These are phyloP conservation scores for Phocoena sinus DNA, from an alignment of 2,113 vertebrate species.

Conservation along the genomic window DNA sequence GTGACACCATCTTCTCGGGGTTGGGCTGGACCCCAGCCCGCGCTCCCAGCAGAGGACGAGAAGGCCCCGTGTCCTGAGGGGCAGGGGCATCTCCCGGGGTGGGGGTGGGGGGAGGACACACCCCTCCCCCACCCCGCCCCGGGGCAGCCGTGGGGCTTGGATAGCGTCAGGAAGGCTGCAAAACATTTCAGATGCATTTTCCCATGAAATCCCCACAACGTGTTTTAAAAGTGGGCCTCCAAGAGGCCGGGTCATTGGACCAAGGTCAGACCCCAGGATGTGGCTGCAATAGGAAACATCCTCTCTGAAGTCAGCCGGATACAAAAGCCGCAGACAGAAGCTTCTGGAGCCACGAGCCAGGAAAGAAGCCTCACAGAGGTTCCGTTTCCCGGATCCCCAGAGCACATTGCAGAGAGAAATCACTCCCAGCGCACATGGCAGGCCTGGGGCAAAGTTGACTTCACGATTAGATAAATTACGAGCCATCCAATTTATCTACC, in stretches of 20 bases:
- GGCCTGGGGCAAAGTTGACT: background rate
- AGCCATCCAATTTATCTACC: background rate
- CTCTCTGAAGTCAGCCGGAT: rapidly evolving
- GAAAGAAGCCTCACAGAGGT: rapidly evolving
- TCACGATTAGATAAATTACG: conserved; percentile 19
- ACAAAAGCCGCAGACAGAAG: rapidly evolving
- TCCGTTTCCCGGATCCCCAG: background rate
- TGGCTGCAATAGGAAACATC: rapidly evolving
- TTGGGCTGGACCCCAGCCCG: background rate
- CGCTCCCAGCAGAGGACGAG: background rate
- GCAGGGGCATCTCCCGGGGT: rapidly evolving
- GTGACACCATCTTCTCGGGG: rapidly evolving
- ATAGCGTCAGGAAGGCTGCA: rapidly evolving
- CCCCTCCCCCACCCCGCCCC: background rate
- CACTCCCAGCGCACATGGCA: rapidly evolving
- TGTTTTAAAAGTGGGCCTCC: rapidly evolving
- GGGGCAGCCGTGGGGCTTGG: rapidly evolving
- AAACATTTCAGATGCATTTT: rapidly evolving
- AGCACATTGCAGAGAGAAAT: conserved; percentile 20
- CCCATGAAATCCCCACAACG: rapidly evolving
- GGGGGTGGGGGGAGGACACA: rapidly evolving
- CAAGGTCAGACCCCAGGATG: no score
- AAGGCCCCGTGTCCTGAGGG: rapidly evolving
- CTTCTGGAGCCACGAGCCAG: rapidly evolving
- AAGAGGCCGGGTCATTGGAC: rapidly evolving